Evolutionary conservation across 2,113 vertebrate genomes (phyloP), one percentile per base, ranked within the genome.

Genomic region (Thunnus maccoyii): DNA sequence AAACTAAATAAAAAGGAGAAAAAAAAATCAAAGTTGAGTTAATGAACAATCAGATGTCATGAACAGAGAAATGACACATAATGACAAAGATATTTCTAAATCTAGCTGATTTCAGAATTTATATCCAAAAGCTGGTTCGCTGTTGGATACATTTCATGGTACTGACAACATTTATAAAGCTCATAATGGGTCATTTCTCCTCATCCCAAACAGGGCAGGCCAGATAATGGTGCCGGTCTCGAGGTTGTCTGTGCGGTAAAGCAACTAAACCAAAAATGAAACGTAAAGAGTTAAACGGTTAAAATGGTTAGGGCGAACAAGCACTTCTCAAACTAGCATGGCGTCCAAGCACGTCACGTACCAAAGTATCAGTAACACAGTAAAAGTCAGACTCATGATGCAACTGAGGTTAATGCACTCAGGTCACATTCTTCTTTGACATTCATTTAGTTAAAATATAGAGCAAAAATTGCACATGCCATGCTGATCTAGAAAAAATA

Each of bases 1-100:
- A 96, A 95, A 95, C 94, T 94, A 89, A 94, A 95, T 87, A 86
- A 94, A 95, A 93, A 92, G 20, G 67, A 65, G 46, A 94, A 93
- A 94, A 95, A 91, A 63, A 71, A 88, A 73, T 68, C 20, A 87
- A 30, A 56, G 46, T 51, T 86, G 70, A 73, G 87, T 94, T 94
- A 94, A 95, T 91, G 73, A 89, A 90, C 83, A 94, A 77, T 81
- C 66, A 77, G 63, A 85, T 84, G 85, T 88, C 78, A 91, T 83
- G 94, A 90, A 88, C 69, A 86, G 73, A 89, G 80, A 92, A 92
- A 94, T 90, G 89, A 88, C 91, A 83, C 83, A 91, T 72, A 86
- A 89, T 90, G 89, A 61, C 30, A 18, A 11, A 62, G 10, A 3
- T 8, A 20, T 5, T 27, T 41, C 7, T 46, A 22, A 14, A 14